phyloP scores from a whole-genome alignment of 2,888 invertebrate genomes.

The Bugula neritina region DNA sequence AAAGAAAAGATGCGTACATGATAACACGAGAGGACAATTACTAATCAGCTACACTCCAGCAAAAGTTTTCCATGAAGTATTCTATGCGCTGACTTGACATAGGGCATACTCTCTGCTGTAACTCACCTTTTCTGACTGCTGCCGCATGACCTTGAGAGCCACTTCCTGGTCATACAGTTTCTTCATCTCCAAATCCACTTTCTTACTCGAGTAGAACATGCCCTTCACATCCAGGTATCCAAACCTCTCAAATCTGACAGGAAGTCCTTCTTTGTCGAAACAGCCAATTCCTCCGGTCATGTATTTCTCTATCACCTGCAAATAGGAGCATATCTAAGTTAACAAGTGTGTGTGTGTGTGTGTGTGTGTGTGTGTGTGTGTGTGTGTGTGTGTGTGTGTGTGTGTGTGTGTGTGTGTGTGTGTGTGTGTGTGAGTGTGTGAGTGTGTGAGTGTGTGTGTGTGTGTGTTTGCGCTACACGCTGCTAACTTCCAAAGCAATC shows the following conservation, averaged over 20 bases:
- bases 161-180: conserved; percentile 35
- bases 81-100: too few relatives aligned
- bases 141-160: conserved; percentile 19
- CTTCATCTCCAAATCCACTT: conserved; percentile 46
- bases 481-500: too few relatives aligned
- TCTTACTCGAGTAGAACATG: conserved; percentile 45
- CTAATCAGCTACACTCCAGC: too few relatives aligned
- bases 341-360: not conserved
- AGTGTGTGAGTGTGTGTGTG: not conserved
- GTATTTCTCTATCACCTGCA: conserved; percentile 46
- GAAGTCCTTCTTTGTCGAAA: conserved; percentile 49
- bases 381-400: not conserved
- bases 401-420: not conserved
- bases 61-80: too few relatives aligned
- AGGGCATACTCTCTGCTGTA: too few relatives aligned
- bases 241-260: conserved; percentile 45
- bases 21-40: too few relatives aligned
- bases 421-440: not conserved
- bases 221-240: conserved; percentile 52
- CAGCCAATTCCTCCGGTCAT: conserved; percentile 49
- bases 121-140: conserved; percentile 33
- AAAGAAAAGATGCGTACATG: too few relatives aligned
- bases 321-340: not conserved
- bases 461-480: not conserved
- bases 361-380: not conserved